Base-by-base conservation (phyloP, 1,140 invertebrate species). In the Drosophila lowei region DNA sequence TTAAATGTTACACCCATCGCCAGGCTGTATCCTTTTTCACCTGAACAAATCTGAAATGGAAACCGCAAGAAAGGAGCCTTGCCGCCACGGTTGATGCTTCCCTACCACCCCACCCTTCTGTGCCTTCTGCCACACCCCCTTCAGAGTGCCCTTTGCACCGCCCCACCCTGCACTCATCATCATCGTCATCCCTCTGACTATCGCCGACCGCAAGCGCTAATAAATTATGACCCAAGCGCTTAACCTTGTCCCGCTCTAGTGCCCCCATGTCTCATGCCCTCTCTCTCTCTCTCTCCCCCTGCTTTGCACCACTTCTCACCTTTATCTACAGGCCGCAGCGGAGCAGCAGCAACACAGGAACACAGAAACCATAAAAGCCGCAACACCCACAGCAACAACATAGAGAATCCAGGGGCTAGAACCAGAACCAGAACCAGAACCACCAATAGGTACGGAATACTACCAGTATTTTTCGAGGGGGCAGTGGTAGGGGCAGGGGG, bases 171-270 rank as follows among this genome's bases (percentile, higher is more conserved):
- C 68, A 67, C 68, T 68, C 64, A 43, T 41, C 64, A 43, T 41
- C 30, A 15, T 49, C 56, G 57, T 49, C 49, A 49, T 25, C 18
- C 49, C 50, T 44, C 25, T 42, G 23, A 25, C 34, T 70, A 70
- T 70, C 52, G 64, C 66, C 15, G 30, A 86, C 81, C 77, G 43
- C 80, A 85, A 85, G 61, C 77, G 77, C 81, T 88, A 78, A 86
- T 86, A 86, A 86, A 86, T 86, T 86, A 88, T 86, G 81, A 86
- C 62, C 66, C 61, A 23, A 59, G 73, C 72, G 83, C 81, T 86
- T 86, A 86, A 86, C 81, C 81, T 81, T 79, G 62, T 60, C 62
- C 43, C 74, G 56, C 58, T 67, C 71, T 73, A 38, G 46, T 60
- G 34, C 34, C 34, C 34, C 34, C 34, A 13, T 13, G 3, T 53